Evolutionary conservation across 2,888 invertebrate species (phyloP).

Genomic region (Idaea biselata): DNA sequence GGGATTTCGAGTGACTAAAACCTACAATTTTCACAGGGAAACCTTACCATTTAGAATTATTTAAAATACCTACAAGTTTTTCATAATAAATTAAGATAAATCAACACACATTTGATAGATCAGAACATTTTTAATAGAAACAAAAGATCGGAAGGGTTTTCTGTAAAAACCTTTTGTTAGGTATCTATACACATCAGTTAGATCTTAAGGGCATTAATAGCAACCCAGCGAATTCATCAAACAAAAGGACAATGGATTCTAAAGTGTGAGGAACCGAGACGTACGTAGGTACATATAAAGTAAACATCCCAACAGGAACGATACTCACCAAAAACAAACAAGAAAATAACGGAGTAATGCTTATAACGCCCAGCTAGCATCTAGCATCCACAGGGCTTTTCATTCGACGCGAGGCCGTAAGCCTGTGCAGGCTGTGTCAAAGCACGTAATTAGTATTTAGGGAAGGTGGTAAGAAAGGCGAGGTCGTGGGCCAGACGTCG

Average conservation of each 20-base stretch:
- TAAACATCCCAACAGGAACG: constrained; percentile 38
- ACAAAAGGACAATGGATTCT: not conserved
- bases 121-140: too few species aligned
- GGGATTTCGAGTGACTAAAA: constrained; percentile 13
- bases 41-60: not conserved
- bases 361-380: constrained; percentile 62
- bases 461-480: constrained; percentile 81
- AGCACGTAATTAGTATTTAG: constrained; percentile 82
- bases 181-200: too few species aligned
- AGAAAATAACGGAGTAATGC: constrained; percentile 54
- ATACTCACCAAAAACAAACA: constrained; percentile 57
- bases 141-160: too few species aligned
- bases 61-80: not conserved
- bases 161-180: too few species aligned
- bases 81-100: too few species aligned
- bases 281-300: constrained; percentile 33
- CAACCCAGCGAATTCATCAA: too few species aligned
- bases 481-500: constrained; percentile 83
- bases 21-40: not conserved
- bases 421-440: constrained; percentile 76
- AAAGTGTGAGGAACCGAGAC: constrained; percentile 15
- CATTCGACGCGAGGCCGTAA: constrained; percentile 68
- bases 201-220: too few species aligned
- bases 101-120: too few species aligned
- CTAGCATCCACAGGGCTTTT: constrained; percentile 68